These are phyloP conservation scores for Oxygymnocypris stewartii DNA, from an alignment of 2,113 vertebrate genomes.

Conservation along the genomic window DNA sequence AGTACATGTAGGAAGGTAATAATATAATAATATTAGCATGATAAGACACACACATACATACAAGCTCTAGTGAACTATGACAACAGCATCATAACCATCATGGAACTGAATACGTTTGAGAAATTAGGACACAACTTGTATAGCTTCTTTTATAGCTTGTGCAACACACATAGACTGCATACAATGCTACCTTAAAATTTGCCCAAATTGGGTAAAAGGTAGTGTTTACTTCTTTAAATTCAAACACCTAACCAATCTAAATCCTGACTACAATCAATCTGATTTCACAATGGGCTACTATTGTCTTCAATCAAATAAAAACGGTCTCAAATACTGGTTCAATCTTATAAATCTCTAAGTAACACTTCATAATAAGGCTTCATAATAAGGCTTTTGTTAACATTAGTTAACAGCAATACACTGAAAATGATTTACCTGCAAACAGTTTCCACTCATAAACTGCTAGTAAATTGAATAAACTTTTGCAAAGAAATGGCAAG, in stretches of 20 bases:
- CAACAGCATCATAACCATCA: background rate
- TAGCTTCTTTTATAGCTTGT: too few species aligned
- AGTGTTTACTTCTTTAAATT: background rate
- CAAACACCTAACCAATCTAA: background rate
- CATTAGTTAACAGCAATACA: background rate
- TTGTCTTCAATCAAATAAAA: background rate
- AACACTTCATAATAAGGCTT: background rate
- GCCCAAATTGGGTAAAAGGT: background rate
- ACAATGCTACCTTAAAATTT: background rate
- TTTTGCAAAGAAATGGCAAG: background rate
- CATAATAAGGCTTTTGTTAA: background rate
- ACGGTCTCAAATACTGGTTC: background rate
- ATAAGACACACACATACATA: background rate
- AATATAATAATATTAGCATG: background rate
- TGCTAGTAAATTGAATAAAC: background rate
- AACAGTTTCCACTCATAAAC: background rate
- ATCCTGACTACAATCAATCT: background rate
- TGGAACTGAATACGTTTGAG: background rate
- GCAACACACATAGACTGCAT: too few species aligned
- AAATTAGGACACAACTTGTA: too few species aligned
- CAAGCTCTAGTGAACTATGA: background rate
- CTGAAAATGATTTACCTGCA: background rate
- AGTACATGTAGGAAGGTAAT: too few species aligned
- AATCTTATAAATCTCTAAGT: background rate
- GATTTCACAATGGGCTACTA: background rate